These are phyloP conservation scores for Pyrgilauda ruficollis DNA, from an alignment of 2,113 vertebrate species.

Conservation along the genomic window DNA sequence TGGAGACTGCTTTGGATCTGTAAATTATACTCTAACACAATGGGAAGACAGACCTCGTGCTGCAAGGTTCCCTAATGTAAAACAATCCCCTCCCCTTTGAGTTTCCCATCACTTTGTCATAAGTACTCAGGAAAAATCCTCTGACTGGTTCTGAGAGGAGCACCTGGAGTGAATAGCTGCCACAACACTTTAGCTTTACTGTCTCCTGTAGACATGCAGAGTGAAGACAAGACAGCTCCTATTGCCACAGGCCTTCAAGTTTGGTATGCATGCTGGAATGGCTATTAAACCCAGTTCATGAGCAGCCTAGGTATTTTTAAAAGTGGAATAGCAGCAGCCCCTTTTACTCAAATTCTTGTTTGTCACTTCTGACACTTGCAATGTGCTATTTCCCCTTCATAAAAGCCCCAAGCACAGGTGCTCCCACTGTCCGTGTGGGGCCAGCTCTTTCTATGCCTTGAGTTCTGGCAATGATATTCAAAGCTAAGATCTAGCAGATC, in stretches of 20 bases:
- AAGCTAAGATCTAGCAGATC: not conserved
- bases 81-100: not conserved
- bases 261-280: conserved; percentile 30
- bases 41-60: not conserved
- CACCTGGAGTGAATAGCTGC: not conserved
- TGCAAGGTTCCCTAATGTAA: not conserved
- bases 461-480: not conserved
- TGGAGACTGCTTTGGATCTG: conserved; percentile 49
- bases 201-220: not conserved
- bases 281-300: conserved; percentile 10
- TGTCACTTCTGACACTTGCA: not conserved
- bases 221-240: conserved; percentile 12
- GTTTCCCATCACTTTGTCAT: not conserved
- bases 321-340: not conserved
- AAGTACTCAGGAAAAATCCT: conserved; percentile 15
- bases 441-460: not conserved
- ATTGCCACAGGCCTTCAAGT: conserved; percentile 6
- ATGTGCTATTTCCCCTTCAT: not conserved
- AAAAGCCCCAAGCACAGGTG: not conserved
- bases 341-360: not conserved
- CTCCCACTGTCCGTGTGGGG: not conserved
- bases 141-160: not conserved
- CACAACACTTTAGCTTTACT: not conserved
- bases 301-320: not conserved
- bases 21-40: not conserved